phyloP scores from a whole-genome alignment of 2,797 vertebrate species.

The Helicolenus hilgendorfi region DNA sequence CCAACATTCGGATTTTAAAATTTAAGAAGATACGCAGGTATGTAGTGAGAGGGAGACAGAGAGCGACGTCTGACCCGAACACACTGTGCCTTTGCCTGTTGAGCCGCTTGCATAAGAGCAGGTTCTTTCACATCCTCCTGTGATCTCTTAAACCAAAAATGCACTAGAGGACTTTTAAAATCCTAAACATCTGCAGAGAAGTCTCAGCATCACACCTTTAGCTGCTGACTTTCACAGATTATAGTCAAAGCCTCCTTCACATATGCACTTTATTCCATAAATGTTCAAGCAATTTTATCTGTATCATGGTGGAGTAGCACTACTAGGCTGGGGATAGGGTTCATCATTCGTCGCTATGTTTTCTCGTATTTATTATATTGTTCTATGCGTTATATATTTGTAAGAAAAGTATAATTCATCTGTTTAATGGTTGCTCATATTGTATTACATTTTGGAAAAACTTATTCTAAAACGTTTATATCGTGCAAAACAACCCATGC shows the following conservation, averaged over 20 bases:
- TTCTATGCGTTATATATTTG: not conserved
- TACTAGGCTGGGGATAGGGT: too few species aligned
- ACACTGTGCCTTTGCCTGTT: not conserved
- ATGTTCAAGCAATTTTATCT: not conserved
- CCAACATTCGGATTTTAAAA: not conserved
- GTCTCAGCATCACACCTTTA: constrained; percentile 12
- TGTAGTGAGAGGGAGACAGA: not conserved
- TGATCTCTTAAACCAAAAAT: constrained; percentile 21
- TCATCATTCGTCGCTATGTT: not conserved
- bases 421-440: too few species aligned
- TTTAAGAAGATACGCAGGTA: not conserved
- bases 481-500: too few species aligned
- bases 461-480: too few species aligned
- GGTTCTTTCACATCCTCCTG: constrained; percentile 21
- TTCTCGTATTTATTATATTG: not conserved
- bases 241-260: not conserved
- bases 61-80: not conserved
- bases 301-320: not conserved
- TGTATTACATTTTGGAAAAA: too few species aligned
- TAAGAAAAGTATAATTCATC: too few species aligned
- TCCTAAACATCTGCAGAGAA: constrained; percentile 27
- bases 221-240: not conserved
- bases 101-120: not conserved
- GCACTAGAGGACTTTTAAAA: constrained; percentile 13
- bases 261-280: not conserved